Evolutionary conservation across 2,113 vertebrate genomes (phyloP).

Genomic region (Meriones unguiculatus): DNA sequence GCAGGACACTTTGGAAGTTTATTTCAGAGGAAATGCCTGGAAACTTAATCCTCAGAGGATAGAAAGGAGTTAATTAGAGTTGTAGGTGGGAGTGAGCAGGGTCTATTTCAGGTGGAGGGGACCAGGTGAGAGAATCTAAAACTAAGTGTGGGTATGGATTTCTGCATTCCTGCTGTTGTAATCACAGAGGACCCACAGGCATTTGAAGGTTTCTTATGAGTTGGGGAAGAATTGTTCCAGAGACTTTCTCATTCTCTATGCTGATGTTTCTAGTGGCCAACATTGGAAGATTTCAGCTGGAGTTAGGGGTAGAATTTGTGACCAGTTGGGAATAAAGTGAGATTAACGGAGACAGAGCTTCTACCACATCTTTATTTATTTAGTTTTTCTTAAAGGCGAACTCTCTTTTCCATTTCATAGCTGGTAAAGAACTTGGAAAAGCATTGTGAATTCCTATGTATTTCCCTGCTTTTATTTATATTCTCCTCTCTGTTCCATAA

Average conservation of each 20-base stretch:
- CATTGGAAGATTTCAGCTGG: neutral
- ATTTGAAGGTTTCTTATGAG: neutral
- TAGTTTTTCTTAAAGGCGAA: neutral
- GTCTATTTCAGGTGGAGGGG: neutral
- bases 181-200: neutral
- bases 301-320: neutral
- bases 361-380: neutral
- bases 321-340: neutral
- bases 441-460: neutral
- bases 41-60: neutral
- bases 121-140: neutral
- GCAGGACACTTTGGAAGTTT: neutral
- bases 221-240: neutral
- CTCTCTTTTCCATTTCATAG: neutral
- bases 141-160: neutral
- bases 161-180: neutral
- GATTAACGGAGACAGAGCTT: neutral
- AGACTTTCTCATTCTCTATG: neutral
- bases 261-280: neutral
- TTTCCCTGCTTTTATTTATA: neutral
- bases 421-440: conserved; percentile 40
- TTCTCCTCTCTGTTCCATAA: neutral
- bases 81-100: neutral
- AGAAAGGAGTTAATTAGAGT: neutral
- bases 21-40: neutral